phyloP scores from a whole-genome alignment of 2,888 invertebrate species.

The Caenorhabditis plicata region DNA sequence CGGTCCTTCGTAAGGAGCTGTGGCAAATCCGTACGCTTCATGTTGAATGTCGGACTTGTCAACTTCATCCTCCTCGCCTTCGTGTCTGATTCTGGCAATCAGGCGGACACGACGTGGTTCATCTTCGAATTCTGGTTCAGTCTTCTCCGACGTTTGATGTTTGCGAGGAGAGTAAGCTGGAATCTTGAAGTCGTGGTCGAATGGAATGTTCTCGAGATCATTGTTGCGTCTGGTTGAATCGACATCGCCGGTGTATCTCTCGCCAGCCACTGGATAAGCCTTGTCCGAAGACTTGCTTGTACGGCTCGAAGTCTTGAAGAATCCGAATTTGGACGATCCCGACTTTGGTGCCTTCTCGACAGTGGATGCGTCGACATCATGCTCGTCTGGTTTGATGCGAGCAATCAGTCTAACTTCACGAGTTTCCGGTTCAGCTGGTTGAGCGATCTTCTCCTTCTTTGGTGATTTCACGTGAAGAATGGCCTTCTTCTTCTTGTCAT shows the following conservation, averaged over 20 bases:
- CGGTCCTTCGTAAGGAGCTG: constrained; percentile 7
- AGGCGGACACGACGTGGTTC: not conserved
- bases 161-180: constrained; percentile 15
- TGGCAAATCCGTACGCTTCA: constrained; percentile 3
- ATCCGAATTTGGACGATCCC: constrained; percentile 6
- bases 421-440: constrained; percentile 13
- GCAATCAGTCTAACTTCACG: constrained; percentile 12
- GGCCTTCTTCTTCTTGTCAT: constrained; percentile 10
- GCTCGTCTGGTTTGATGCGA: constrained; percentile 12
- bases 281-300: not conserved
- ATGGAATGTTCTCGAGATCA: constrained; percentile 30
- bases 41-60: too few species aligned
- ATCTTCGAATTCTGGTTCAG: not conserved
- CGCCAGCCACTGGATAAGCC: constrained; percentile 7
- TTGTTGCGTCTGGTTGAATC: constrained; percentile 18
- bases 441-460: constrained; percentile 10
- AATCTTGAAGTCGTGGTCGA: constrained; percentile 9
- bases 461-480: constrained; percentile 3
- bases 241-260: constrained; percentile 21
- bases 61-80: constrained; percentile 16
- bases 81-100: constrained; percentile 4
- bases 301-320: constrained; percentile 12
- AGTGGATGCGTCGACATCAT: constrained; percentile 1
- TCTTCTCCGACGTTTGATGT: not conserved
- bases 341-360: constrained; percentile 1